Evolutionary conservation across 2,797 vertebrate genomes (phyloP), one percentile per base, ranked within the genome.

Genomic region (Microctenopoma steveboyesi): DNA sequence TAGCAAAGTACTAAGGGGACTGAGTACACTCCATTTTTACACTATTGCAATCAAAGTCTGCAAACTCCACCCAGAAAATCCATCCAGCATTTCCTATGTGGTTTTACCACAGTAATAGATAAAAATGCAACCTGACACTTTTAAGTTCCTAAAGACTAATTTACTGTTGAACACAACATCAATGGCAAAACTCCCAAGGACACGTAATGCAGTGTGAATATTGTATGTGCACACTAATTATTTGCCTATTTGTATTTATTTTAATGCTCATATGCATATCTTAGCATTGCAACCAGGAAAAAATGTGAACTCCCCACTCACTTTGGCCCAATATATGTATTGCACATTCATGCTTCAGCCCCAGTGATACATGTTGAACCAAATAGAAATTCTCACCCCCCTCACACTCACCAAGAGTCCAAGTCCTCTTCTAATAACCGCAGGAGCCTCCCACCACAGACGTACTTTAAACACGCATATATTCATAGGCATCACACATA

Each of bases 381-480:
- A 70, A 85, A 86, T 69, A 69, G 68, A 64, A 79, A 76, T 84
- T 58, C 65, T 83, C 84, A 82, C 79, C 78, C 78, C 72, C 64
- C 70, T 45, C 79, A 82, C 83, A 80, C 83, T 83, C 72, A 49
- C 84, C 64, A 67, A 74, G 65, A 90, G 76, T 86, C 82, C 83
- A 88, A 86, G 76, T 76, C 88, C 81, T 82, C 80, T 84, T 86
- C 87, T 82, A 54, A 50, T 72, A 87, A 77, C 83, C 79, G 81
- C 85, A 68, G 81, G 84, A 84, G 84, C 80, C 87, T 91, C 79
- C 83, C 86, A 91, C 88, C 87, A 78, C 83, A 88, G 88, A 87
- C 86, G 82, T 79, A 83, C 77, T 92, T 92, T 88, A 91, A 91
- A 86, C 63, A 86, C 87, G 93, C 92, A 92, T 91, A 94, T 93